These are phyloP conservation scores for Oryzias dopingdopingensis DNA, from an alignment of 2,797 vertebrate genomes.

Conservation along the genomic window DNA sequence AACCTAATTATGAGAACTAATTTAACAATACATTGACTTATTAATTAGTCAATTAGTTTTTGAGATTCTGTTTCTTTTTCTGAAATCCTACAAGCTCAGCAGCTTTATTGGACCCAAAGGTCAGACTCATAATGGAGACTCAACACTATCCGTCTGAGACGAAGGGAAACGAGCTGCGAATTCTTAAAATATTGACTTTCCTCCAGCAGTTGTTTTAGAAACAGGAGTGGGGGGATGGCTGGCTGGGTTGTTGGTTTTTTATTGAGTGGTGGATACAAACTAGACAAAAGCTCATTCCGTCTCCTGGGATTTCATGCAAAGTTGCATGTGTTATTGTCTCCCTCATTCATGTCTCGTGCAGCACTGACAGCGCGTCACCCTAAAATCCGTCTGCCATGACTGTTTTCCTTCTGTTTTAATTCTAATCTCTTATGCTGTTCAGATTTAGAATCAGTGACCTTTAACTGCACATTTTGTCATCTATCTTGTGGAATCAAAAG, in stretches of 20 bases:
- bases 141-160: constrained; percentile 3
- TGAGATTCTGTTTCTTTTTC: no score
- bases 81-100: constrained; percentile 9
- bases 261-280: neutral
- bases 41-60: no score
- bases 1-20: no score
- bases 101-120: constrained; percentile 12
- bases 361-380: neutral
- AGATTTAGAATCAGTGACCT: neutral
- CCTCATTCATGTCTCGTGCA: neutral
- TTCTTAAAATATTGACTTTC: constrained; percentile 24
- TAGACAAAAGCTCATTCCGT: neutral
- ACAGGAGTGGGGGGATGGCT: neutral
- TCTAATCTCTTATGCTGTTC: neutral
- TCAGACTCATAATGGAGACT: constrained; percentile 13
- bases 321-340: no score
- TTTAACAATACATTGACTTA: no score
- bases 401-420: neutral
- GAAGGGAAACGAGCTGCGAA: constrained; percentile 9
- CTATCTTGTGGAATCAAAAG: neutral
- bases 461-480: neutral
- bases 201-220: constrained; percentile 7
- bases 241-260: neutral
- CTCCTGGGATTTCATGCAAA: constrained; percentile 1
- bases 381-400: no score